These are phyloP conservation scores for Illadopsis cleaveri DNA, from an alignment of 2,113 vertebrate species.

Conservation along the genomic window DNA sequence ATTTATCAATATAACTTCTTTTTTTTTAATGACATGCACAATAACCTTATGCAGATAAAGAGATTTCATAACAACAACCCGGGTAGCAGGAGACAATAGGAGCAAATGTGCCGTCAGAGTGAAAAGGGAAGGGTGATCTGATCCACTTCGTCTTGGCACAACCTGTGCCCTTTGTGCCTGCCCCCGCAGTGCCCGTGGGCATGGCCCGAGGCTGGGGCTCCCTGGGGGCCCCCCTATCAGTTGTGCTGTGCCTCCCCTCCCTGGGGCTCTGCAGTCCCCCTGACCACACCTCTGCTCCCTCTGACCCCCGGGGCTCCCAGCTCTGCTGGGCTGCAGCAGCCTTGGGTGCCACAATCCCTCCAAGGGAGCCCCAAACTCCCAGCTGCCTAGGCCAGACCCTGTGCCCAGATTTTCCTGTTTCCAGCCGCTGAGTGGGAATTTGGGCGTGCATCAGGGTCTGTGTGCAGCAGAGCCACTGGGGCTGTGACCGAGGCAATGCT, in stretches of 20 bases:
- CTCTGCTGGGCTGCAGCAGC: background rate
- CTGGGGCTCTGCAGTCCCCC: rapidly evolving
- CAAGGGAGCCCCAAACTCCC: background rate
- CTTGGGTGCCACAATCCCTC: rapidly evolving
- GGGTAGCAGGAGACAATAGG: background rate
- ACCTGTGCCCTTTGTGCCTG: background rate
- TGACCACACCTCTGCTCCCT: rapidly evolving
- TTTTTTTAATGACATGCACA: conserved; percentile 59
- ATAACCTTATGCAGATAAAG: conserved; percentile 71
- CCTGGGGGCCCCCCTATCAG: rapidly evolving
- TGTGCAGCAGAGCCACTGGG: background rate
- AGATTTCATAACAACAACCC: conserved; percentile 48
- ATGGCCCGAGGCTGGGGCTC: background rate
- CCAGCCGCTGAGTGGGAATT: background rate
- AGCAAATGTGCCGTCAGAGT: conserved; percentile 10
- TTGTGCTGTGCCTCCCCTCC: background rate
- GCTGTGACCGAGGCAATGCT: rapidly evolving
- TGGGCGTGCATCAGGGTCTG: rapidly evolving
- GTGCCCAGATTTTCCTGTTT: background rate
- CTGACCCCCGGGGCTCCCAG: background rate
- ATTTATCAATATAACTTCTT: conserved; percentile 70
- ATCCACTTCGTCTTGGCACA: background rate
- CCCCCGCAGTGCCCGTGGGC: background rate
- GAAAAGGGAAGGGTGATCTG: conserved; percentile 33
- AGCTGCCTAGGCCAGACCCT: background rate